Conservation (phyloP, 1,140 invertebrate genomes). For the Matsumurasca onukii region DNA sequence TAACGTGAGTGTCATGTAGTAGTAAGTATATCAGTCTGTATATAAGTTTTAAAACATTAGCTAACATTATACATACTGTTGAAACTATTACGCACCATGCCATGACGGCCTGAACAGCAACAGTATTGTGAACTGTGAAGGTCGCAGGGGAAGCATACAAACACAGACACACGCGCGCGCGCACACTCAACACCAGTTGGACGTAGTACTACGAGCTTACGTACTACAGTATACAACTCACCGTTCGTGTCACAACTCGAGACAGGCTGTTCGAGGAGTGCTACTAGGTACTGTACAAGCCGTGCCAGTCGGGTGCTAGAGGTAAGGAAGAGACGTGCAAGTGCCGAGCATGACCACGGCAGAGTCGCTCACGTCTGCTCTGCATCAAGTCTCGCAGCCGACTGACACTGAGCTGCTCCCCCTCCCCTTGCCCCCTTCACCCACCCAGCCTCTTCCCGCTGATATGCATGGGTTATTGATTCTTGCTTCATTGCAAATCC, state of each 20-base stretch:
- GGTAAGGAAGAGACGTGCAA: neutral
- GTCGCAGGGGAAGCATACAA: neutral
- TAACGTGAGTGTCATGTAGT: no score
- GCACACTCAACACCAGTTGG: slow-evolving; percentile 16
- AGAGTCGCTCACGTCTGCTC: neutral
- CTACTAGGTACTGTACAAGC: no score
- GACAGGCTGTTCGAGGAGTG: no score
- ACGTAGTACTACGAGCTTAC: slow-evolving; percentile 24
- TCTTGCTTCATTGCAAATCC: slow-evolving; percentile 13
- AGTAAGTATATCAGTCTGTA: no score
- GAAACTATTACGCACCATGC: no score
- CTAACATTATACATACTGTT: no score
- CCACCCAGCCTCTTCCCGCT: neutral
- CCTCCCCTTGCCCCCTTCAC: neutral
- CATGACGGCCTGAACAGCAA: neutral
- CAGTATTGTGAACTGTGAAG: neutral
- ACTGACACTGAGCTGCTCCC: neutral
- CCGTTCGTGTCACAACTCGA: no score
- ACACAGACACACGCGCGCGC: neutral
- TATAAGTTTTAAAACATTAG: no score
- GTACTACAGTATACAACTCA: neutral
- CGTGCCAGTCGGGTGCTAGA: neutral
- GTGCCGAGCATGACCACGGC: neutral
- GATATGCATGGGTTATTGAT: slow-evolving; percentile 22
- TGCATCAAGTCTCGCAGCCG: neutral